Evolutionary conservation across 2,888 invertebrate genomes (phyloP).

Genomic region (Agrochola lota): DNA sequence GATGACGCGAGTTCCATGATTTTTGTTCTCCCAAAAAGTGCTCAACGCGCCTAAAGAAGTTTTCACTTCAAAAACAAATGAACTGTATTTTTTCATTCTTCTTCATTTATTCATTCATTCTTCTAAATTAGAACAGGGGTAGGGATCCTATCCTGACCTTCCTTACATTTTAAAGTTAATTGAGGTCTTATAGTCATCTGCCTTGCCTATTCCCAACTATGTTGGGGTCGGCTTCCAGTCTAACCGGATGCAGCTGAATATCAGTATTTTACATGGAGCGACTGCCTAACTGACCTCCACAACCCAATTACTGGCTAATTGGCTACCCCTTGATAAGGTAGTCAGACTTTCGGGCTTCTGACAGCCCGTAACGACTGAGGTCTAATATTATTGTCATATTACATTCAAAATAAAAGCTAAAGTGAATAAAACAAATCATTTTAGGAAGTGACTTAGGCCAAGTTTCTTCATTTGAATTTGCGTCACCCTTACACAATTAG

Average conservation of each 20-base stretch:
- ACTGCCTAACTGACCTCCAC: neutral
- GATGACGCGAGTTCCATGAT: too few species aligned
- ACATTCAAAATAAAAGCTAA: neutral
- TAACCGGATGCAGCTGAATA: neutral
- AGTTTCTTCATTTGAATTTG: conserved; percentile 52
- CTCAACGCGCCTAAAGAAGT: too few species aligned
- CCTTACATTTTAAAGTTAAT: neutral
- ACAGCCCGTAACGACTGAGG: neutral
- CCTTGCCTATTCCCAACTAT: neutral
- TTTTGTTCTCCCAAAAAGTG: too few species aligned
- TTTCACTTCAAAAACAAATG: too few species aligned
- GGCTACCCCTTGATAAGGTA: neutral
- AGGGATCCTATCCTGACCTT: too few species aligned
- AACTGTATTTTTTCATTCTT: too few species aligned
- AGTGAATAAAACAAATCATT: neutral
- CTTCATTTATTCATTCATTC: neutral
- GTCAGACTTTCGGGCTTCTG: neutral
- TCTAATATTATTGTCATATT: neutral
- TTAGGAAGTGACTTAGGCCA: conserved; percentile 1
- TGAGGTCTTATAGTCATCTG: neutral
- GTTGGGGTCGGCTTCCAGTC: neutral
- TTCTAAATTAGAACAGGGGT: neutral
- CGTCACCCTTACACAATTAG: conserved; percentile 56
- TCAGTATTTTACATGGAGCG: neutral
- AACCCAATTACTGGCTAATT: neutral